phyloP scores from a whole-genome alignment of 2,888 invertebrate species.

The Drosophila rellima region DNA sequence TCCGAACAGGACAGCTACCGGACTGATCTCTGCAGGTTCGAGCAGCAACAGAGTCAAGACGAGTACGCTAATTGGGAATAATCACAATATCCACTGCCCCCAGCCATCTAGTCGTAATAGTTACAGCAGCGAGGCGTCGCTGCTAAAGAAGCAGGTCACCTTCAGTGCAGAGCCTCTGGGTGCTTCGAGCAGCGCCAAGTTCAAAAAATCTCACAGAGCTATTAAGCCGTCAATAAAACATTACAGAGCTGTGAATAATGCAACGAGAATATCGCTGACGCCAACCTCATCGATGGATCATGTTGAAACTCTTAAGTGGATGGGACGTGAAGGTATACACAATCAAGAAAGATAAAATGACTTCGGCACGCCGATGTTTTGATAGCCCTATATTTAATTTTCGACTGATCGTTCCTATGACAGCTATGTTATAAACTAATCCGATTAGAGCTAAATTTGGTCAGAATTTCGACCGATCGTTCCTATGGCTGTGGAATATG shows the following conservation, averaged over 20 bases:
- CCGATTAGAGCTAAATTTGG: too few species aligned
- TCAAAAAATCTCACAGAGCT: conserved; percentile 7
- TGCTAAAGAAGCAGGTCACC: conserved; percentile 65
- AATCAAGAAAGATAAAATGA: too few species aligned
- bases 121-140: conserved; percentile 60
- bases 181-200: conserved; percentile 17
- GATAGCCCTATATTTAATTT: too few species aligned
- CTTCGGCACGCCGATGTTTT: too few species aligned
- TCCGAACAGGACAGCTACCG: conserved; percentile 29
- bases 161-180: conserved; percentile 62
- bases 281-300: conserved; percentile 46
- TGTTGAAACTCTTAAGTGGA: conserved; percentile 53
- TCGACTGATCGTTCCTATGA: too few species aligned
- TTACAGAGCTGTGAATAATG: conserved; percentile 21
- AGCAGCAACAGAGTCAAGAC: not conserved
- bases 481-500: too few species aligned
- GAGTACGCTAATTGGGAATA: conserved; percentile 8
- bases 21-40: conserved; percentile 6
- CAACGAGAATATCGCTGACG: conserved; percentile 10
- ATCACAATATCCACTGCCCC: conserved; percentile 56
- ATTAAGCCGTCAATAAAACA: conserved; percentile 64
- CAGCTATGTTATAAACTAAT: too few species aligned
- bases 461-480: too few species aligned
- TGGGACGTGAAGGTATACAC: conserved; percentile 51
- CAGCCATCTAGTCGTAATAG: conserved; percentile 70